Evolutionary conservation across 2,888 invertebrate species (phyloP), one percentile per base, ranked within the genome.

Genomic region (Thymelicus lineola): DNA sequence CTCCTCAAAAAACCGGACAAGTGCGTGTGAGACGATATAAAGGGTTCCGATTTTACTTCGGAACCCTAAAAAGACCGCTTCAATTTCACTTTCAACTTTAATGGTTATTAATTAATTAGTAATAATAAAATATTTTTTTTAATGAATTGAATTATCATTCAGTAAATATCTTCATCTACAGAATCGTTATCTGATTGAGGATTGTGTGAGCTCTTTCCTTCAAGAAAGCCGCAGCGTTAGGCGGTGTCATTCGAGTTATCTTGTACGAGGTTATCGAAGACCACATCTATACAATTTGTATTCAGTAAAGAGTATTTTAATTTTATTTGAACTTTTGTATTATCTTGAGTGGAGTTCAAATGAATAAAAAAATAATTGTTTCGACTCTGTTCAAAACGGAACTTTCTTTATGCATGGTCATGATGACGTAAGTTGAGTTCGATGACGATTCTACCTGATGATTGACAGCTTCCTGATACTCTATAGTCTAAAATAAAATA

Each of bases 131-230:
- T 10, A 20, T 10, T 10, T 42, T 42, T 38, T 60, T 14, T 42
- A 48, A 35, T 20, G 38, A 69, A 69, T 69, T 69, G 62, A 69
- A 42, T 12, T 10, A 63, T 57, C n/a, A n/a, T n/a, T n/a, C 17
- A 64, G 36, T 2, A 55, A 15, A 50, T 48, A 50, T 63, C 48
- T 63, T 35, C 50, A n/a, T 28, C 15, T 57, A 64, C 28, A 63
- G 63, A 69, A 57, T 55, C 57, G 55, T 58, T 58, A 69, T 69
- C 69, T 57, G 17, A 58, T 14, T 15, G 28, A 17, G 38, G 59
- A 69, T 64, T 59, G 70, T 69, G 69, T 64, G 70, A 70, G 70
- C 38, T 70, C 53, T 45, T 64, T 53, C 42, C 69, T 70, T 70
- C 53, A 59, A 46, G 38, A 59, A 53, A 35, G 63, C 70, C 70